These are phyloP conservation scores for Hippocampus comes DNA, from an alignment of 2,113 vertebrate species.

Conservation along the genomic window DNA sequence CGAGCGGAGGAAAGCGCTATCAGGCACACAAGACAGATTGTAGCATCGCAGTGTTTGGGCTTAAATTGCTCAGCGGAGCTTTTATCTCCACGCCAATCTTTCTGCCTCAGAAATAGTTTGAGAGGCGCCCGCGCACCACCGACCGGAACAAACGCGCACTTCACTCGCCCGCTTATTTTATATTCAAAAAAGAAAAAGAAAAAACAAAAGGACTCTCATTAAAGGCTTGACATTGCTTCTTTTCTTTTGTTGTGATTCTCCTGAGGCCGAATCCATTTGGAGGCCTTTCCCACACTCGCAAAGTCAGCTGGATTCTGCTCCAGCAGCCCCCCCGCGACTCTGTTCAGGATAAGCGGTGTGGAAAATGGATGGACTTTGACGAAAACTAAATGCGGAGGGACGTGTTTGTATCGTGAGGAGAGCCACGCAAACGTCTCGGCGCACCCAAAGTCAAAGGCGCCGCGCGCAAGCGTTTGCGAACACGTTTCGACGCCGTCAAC, in stretches of 20 bases:
- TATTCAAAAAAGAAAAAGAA: background rate
- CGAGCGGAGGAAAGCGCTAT: conserved; percentile 79
- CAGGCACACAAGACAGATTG: conserved; percentile 81
- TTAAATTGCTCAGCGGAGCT: conserved; percentile 81
- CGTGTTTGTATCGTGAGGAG: too few relatives aligned
- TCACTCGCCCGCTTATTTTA: conserved; percentile 1
- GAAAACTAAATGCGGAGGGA: too few relatives aligned
- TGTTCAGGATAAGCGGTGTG: too few relatives aligned
- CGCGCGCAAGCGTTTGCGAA: too few relatives aligned
- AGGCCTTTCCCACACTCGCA: background rate
- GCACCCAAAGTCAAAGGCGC: too few relatives aligned
- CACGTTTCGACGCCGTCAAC: too few relatives aligned
- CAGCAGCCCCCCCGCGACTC: too few relatives aligned
- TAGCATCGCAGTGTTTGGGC: conserved; percentile 79
- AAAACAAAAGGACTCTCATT: conserved; percentile 11
- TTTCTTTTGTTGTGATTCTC: background rate
- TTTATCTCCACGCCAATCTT: conserved; percentile 76
- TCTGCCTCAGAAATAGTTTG: conserved; percentile 74
- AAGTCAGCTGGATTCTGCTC: too few relatives aligned
- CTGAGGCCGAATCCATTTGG: background rate
- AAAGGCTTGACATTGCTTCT: conserved; percentile 1
- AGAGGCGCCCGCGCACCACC: conserved; percentile 32
- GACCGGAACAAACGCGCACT: conserved; percentile 5
- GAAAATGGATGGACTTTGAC: too few relatives aligned
- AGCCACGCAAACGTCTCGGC: too few relatives aligned